These are phyloP conservation scores for Chromis chromis DNA, from an alignment of 2,797 vertebrate species.

Conservation along the genomic window DNA sequence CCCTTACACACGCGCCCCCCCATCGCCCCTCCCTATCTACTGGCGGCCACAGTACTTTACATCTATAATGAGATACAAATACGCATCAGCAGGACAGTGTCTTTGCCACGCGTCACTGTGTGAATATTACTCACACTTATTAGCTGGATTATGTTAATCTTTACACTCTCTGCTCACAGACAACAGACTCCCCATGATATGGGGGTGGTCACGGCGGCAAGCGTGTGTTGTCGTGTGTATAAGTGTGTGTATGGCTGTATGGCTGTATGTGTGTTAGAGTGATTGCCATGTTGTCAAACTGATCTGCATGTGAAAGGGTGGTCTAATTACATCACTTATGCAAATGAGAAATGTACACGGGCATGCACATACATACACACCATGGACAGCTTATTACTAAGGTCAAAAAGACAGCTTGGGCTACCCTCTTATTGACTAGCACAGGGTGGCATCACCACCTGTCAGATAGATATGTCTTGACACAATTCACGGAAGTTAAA, in stretches of 20 bases:
- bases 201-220: constrained; percentile 78
- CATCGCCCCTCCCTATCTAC: constrained; percentile 38
- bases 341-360: constrained; percentile 70
- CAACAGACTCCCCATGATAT: constrained; percentile 82
- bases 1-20: constrained; percentile 45
- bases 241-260: constrained; percentile 41
- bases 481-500: constrained; percentile 47
- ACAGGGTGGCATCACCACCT: constrained; percentile 65
- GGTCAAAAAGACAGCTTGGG: constrained; percentile 72
- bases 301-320: constrained; percentile 82
- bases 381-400: constrained; percentile 58
- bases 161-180: constrained; percentile 86
- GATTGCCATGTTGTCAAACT: constrained; percentile 84
- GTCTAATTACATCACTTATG: constrained; percentile 86
- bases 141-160: constrained; percentile 91
- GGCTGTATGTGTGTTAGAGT: constrained; percentile 64
- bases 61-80: constrained; percentile 90
- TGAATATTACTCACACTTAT: constrained; percentile 89
- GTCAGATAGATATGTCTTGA: constrained; percentile 62
- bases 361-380: constrained; percentile 60
- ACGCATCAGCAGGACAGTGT: constrained; percentile 88
- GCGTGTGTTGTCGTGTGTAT: constrained; percentile 66
- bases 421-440: constrained; percentile 58
- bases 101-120: constrained; percentile 86
- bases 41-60: constrained; percentile 75